Conservation (phyloP, 2,797 vertebrate genomes). For the Phaenicophaeus curvirostris region DNA sequence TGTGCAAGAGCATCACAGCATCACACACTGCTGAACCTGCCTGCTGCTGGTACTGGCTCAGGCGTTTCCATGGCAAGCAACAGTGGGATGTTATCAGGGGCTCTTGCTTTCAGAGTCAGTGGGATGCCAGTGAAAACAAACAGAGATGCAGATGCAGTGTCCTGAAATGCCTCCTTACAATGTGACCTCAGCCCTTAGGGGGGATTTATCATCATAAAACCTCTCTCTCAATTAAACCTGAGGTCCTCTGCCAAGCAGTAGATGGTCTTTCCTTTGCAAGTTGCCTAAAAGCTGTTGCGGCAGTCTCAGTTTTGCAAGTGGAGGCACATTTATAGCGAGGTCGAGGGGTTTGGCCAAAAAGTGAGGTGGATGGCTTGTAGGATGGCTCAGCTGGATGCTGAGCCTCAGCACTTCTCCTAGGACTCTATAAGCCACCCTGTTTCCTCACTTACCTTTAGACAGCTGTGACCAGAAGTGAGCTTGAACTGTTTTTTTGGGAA, state of each 20-base stretch:
- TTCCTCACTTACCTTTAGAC: not conserved
- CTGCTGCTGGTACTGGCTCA: not conserved
- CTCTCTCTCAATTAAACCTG: not conserved
- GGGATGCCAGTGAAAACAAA: not conserved
- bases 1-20: not conserved
- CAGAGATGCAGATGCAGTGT: not conserved
- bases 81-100: not conserved
- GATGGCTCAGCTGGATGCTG: not conserved
- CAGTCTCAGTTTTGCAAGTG: not conserved
- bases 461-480: not conserved
- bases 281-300: not conserved
- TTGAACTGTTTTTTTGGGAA: not conserved
- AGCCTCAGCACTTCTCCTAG: not conserved
- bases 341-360: not conserved
- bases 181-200: fast-evolving
- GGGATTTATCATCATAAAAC: not conserved
- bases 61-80: not conserved
- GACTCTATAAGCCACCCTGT: not conserved
- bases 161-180: not conserved
- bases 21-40: fast-evolving
- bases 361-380: not conserved
- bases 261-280: fast-evolving
- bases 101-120: not conserved
- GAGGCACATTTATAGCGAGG: not conserved
- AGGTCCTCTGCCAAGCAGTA: not conserved